Evolutionary conservation across 2,797 vertebrate species (phyloP), one percentile per base, ranked within the genome.

Genomic region (Vultur gryphus): DNA sequence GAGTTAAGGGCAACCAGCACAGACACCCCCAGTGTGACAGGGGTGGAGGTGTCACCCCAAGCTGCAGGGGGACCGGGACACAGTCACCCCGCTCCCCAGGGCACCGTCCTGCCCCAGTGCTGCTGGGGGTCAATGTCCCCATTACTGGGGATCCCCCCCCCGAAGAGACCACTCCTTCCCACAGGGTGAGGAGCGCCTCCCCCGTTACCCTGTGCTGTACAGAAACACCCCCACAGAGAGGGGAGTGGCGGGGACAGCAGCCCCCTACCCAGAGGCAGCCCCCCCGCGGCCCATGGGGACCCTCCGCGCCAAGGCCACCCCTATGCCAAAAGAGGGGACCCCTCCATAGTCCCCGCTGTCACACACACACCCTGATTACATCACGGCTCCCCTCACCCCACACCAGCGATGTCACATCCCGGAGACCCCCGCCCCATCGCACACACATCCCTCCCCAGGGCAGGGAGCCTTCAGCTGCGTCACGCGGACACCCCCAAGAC

Each of bases 41-140:
- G 17, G 6, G 3, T 19, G 41, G 14, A 9, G 16, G 3, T 29
- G 13, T 20, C 37, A 35, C n/a, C 11, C 41, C 8, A 26, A 75
- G 75, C 79, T 0, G 0, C n/a, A 37, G 5, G 9, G 7, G 19
- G 14, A 16, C 39, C 6, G 14, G 46, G 54, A 65, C 28, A 52
- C 7, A 39, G 18, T 2, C 7, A 3, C 17, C 29, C 13, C 26
- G 2, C 64, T 24, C 10, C 6, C 28, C 44, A 29, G 11, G 13
- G 16, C 16, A 62, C 39, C 44, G 41, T 18, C 62, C 35, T 39
- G 37, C 8, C 46, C 37, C 37, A 37, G 9, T 2, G 17, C 39
- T 66, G 16, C n/a, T 13, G 26, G 29, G 33, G 15, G 7, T 25
- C 52, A 43, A 5, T 3, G 18, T 11, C 41, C n/a, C 16, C 6